A percentile compares a stretch with the other conserved stretches of the same genome.
Evolutionary conservation across 30 jellyfish, hydroid and myxozoan genomes (phyloP).

Genomic region (Rhopilema esculentum): DNA sequence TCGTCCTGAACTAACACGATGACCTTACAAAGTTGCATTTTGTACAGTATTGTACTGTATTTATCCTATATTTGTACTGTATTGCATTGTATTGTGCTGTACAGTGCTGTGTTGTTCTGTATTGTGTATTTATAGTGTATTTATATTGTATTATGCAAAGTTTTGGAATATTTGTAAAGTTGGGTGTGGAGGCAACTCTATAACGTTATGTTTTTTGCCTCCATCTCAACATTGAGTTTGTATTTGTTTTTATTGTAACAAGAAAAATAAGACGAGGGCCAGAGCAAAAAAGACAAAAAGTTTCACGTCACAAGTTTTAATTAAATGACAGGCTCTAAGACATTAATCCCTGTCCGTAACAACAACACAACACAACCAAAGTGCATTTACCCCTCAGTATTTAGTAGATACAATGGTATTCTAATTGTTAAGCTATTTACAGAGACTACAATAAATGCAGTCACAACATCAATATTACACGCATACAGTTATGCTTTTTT

Average conservation of each 20-base stretch:
- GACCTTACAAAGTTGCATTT: no score
- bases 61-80: no score
- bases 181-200: no score
- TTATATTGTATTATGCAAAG: no score
- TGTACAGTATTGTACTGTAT: no score
- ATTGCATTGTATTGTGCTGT: no score
- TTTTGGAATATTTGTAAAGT: no score
- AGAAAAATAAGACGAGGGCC: not conserved
- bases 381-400: not conserved
- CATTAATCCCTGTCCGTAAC: no score
- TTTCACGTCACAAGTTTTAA: not conserved
- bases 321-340: not conserved
- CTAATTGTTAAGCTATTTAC: not conserved
- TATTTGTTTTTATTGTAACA: not conserved
- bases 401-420: not conserved
- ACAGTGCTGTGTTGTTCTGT: no score
- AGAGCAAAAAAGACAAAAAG: not conserved
- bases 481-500: not conserved
- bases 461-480: no score
- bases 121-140: no score
- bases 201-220: not conserved
- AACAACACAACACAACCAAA: not conserved
- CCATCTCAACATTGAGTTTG: not conserved
- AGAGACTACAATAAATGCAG: not conserved
- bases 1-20: no score